These are phyloP conservation scores for Agrotis segetum DNA, from an alignment of 2,888 invertebrate species.

Conservation along the genomic window DNA sequence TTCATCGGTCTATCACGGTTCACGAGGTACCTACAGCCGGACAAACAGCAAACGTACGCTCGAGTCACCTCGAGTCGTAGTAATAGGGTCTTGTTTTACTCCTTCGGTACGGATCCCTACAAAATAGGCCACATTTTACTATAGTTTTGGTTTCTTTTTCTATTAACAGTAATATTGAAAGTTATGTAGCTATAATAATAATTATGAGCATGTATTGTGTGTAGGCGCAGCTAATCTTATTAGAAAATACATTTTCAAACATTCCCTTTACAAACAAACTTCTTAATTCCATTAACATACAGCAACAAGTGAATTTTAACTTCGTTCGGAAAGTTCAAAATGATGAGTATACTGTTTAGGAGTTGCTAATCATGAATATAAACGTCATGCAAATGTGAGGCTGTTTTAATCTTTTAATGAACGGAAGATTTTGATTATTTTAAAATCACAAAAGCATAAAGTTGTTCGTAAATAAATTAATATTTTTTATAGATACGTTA, in stretches of 20 bases:
- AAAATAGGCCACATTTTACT: too few relatives aligned
- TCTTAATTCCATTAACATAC: constrained; percentile 29
- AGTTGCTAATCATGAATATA: constrained; percentile 22
- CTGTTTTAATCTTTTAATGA: background rate
- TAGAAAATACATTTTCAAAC: constrained; percentile 26
- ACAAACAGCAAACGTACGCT: too few relatives aligned
- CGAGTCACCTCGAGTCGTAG: too few relatives aligned
- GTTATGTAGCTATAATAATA: too few relatives aligned
- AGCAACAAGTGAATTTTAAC: constrained; percentile 45
- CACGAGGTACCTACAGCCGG: too few relatives aligned
- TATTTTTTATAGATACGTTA: too few relatives aligned
- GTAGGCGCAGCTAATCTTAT: constrained; percentile 16
- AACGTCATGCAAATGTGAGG: background rate
- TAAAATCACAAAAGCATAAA: background rate
- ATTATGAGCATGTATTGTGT: background rate
- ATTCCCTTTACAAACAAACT: constrained; percentile 23
- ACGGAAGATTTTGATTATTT: background rate
- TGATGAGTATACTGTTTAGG: constrained; percentile 8
- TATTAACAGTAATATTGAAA: too few relatives aligned
- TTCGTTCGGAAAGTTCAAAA: constrained; percentile 20
- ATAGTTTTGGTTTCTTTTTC: too few relatives aligned
- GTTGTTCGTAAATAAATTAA: too few relatives aligned
- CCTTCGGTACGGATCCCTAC: too few relatives aligned
- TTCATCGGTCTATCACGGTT: too few relatives aligned
- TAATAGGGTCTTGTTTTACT: too few relatives aligned